Evolutionary conservation across 2,113 vertebrate species (phyloP), one percentile per base, ranked within the genome.

Genomic region (Rhea pennata): DNA sequence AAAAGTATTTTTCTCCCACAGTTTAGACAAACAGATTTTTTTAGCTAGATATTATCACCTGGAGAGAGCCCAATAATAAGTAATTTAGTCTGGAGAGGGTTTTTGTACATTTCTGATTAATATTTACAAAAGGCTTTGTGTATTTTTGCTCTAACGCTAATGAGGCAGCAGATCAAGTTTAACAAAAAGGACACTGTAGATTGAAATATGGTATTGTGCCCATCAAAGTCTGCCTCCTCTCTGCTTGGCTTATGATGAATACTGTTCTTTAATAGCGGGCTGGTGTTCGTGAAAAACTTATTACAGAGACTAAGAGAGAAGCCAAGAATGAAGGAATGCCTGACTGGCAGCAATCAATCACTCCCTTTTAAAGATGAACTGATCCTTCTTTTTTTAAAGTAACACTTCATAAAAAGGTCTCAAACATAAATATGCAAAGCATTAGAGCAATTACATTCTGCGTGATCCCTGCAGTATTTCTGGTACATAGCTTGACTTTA

Each of bases 321-420:
- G 98, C 98, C 98, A 98, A 96, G 97, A 97, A 97, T 98, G 98
- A 98, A 98, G 98, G 98, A 98, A 97, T 98, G 98, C 98, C 98
- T 98, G 98, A 99, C 98, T 99, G 99, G 98, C 99, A 99, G 98
- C 98, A 84, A 99, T 99, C 99, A 99, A 98, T 99, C 99, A 99
- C 97, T 97, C 95, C 96, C 93, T 98, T 98, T 98, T 97, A 98
- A 97, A 98, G 98, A 98, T 93, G 96, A 98, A 98, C 97, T 81
- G 96, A 96, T 98, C 95, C 78, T 96, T 97, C 97, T 98, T 97
- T 97, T 97, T 97, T 95, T 92, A 97, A 98, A 98, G 97, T 97
- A 97, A 97, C 98, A 97, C 97, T 98, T 98, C 98, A 96, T 93
- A 92, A 64, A 90, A 97, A 97, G 97, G 97, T 96, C 97, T 98